Base-by-base conservation (phyloP, 2,888 invertebrate species). In the Apodemia duryi region DNA sequence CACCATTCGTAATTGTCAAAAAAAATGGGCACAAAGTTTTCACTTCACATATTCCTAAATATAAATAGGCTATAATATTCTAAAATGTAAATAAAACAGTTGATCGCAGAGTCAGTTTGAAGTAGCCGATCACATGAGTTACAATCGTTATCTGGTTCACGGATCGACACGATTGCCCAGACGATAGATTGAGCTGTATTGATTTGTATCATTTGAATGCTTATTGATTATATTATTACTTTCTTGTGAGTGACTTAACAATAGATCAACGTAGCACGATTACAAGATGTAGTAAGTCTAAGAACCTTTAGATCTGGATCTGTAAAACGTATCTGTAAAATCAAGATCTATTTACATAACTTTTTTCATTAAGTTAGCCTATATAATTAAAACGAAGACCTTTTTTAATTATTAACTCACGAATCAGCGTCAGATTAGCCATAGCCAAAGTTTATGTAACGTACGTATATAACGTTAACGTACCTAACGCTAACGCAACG, bases 81-180 rank as follows among this genome's bases (percentile, higher is more conserved):
- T 21, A 21, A 21, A 21, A 21, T 35, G 2, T 3, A 7, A 38
- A 38, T 38, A 9, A 9, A 62, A 35, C 38, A 54, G 64, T 65
- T 65, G 65, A 64, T 62, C 49, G 61, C 62, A 43, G 61, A 66
- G 74, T 76, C 65, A 73, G 77, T 75, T 75, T 77, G 73, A 75
- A 82, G 82, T 81, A 77, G 81, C 75, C 78, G 78, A 79, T 80
- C 71, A 71, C 75, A 75, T 73, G 77, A 77, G 79, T 78, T 85
- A 84, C 75, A 76, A 76, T 71, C 70, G 72, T 80, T 87, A 88
- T 87, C 87, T 77, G 66, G 60, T 66, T 71, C 76, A 60, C 61
- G 38, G 77, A 86, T 86, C 86, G 77, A 80, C 83, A 82, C 81
- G 81, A 81, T 73, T 69, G 68, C 69, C 67, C 70, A 35, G 57